Conservation (phyloP, 2,797 vertebrate species). For the Orientallactaga sibirica region DNA sequence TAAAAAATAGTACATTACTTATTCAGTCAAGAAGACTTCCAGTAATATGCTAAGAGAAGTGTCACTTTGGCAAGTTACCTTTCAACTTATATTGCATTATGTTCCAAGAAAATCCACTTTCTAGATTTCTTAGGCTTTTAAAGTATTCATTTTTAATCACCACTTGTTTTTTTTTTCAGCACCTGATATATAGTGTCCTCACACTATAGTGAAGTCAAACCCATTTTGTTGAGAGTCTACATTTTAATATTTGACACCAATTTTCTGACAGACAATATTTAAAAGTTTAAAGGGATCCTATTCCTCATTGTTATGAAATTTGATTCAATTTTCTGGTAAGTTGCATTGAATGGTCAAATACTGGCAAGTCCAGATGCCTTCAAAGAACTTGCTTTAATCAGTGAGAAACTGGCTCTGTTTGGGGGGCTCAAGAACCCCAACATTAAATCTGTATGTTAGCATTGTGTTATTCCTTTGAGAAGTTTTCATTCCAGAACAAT, state of each 20-base stretch:
- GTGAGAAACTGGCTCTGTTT: background rate
- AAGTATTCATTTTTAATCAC: slow-evolving; percentile 82
- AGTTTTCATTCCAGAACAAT: slow-evolving; percentile 29
- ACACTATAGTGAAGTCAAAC: slow-evolving; percentile 81
- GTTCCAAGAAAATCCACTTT: slow-evolving; percentile 78
- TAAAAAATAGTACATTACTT: slow-evolving; percentile 73
- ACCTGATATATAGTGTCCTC: slow-evolving; percentile 73
- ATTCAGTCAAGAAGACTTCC: slow-evolving; percentile 79
- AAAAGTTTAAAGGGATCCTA: slow-evolving; percentile 74
- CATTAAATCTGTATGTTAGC: background rate
- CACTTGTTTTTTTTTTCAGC: slow-evolving; percentile 79
- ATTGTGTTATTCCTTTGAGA: slow-evolving; percentile 18
- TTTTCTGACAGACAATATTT: slow-evolving; percentile 82
- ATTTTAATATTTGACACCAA: slow-evolving; percentile 82
- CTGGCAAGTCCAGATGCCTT: background rate
- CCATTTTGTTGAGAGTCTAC: slow-evolving; percentile 79
- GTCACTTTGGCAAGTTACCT: slow-evolving; percentile 81
- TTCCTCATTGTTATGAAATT: slow-evolving; percentile 83
- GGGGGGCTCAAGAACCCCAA: background rate
- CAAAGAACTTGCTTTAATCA: slow-evolving; percentile 1
- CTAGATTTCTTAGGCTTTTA: slow-evolving; percentile 82
- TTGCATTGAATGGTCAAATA: slow-evolving; percentile 34
- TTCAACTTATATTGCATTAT: slow-evolving; percentile 82
- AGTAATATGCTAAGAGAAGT: slow-evolving; percentile 64
- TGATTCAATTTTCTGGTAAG: slow-evolving; percentile 74